Evolutionary conservation across 2,888 invertebrate species (phyloP).

Genomic region (Hemithea aestivaria): DNA sequence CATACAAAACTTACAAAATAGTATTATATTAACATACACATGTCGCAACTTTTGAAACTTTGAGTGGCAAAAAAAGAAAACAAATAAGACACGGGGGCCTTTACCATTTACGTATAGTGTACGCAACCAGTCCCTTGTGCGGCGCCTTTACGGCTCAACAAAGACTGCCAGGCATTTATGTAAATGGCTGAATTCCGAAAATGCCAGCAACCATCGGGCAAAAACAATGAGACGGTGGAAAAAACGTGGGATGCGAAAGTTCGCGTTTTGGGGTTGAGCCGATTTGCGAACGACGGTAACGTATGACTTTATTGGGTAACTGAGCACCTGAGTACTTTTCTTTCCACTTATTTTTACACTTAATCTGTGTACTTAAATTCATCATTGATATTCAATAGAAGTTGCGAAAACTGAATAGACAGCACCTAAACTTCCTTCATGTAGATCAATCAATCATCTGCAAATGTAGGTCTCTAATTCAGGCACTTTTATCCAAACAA

Average conservation of each 20-base stretch:
- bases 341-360: no score
- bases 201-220: constrained; percentile 57
- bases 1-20: constrained; percentile 22
- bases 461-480: no score
- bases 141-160: constrained; percentile 73
- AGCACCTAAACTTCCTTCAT: no score
- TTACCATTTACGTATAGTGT: constrained; percentile 43
- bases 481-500: no score
- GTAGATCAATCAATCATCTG: no score
- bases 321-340: no score
- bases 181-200: constrained; percentile 74
- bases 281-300: constrained; percentile 42
- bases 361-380: no score
- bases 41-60: constrained; percentile 42
- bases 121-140: constrained; percentile 42
- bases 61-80: constrained; percentile 42
- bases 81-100: constrained; percentile 35
- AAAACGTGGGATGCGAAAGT: constrained; percentile 66
- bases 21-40: constrained; percentile 36
- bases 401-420: no score
- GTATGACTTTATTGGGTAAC: constrained; percentile 31
- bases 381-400: no score
- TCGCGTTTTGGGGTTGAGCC: constrained; percentile 60
- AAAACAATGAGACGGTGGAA: constrained; percentile 62
- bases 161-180: constrained; percentile 70